Evolutionary conservation across 2,797 vertebrate species (phyloP).

Genomic region (Chloroceryle amazona): DNA sequence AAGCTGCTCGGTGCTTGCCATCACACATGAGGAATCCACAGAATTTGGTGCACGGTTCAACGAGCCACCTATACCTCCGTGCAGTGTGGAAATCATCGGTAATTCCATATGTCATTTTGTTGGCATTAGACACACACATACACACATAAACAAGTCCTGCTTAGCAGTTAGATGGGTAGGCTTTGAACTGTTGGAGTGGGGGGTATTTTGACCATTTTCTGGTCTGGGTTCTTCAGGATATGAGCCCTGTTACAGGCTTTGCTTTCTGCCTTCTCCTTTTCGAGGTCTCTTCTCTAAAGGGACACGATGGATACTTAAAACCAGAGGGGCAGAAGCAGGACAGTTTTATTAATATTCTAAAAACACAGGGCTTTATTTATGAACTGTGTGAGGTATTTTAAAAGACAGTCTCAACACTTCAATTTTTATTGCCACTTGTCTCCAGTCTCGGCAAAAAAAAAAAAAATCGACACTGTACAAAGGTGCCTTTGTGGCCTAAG

Average conservation of each 20-base stretch:
- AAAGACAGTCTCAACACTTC: constrained; percentile 71
- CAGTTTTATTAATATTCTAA: constrained; percentile 67
- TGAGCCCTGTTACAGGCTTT: neutral
- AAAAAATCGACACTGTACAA: constrained; percentile 11
- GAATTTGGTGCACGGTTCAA: neutral
- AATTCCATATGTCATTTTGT: neutral
- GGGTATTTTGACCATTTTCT: neutral
- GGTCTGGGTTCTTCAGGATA: neutral
- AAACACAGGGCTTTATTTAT: constrained; percentile 67
- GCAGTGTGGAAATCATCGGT: neutral
- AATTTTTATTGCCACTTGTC: constrained; percentile 74
- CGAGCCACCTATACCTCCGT: neutral
- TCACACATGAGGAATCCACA: neutral
- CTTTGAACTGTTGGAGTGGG: neutral
- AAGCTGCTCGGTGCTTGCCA: neutral
- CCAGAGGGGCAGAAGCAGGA: neutral
- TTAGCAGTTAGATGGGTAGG: neutral
- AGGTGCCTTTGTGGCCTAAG: constrained; percentile 61
- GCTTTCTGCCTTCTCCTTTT: neutral
- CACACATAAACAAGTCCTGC: neutral
- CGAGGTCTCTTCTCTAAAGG: constrained; percentile 19
- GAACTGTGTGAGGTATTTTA: constrained; percentile 66
- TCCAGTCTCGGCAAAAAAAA: constrained; percentile 58
- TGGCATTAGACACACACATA: neutral
- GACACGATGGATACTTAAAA: neutral